phyloP scores from a whole-genome alignment of 2,113 vertebrate species.

The Callorhinus ursinus region DNA sequence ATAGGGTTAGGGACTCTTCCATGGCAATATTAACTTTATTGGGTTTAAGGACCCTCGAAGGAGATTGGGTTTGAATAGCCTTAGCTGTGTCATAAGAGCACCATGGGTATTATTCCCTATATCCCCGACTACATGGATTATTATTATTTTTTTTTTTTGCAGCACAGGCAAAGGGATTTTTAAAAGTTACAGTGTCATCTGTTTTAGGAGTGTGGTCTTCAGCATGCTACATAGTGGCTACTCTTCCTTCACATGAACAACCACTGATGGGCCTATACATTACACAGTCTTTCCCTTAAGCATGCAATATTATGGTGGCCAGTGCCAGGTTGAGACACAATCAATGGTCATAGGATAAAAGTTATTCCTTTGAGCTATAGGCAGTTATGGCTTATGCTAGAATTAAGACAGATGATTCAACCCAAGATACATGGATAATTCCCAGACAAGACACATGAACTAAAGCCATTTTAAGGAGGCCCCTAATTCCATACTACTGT shows the following conservation, averaged over 20 bases:
- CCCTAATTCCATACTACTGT: background rate
- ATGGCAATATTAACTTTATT: background rate
- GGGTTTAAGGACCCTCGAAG: background rate
- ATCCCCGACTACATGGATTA: background rate
- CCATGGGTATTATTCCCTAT: background rate
- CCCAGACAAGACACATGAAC: background rate
- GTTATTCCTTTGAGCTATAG: background rate
- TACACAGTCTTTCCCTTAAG: background rate
- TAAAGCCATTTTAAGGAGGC: background rate
- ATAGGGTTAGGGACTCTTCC: background rate
- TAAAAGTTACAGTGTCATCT: background rate
- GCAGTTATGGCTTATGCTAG: background rate
- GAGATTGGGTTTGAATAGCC: background rate
- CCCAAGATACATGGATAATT: background rate
- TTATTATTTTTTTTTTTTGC: background rate
- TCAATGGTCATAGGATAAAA: background rate
- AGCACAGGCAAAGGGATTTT: background rate
- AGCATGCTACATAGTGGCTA: background rate
- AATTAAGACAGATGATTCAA: background rate
- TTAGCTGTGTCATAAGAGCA: background rate
- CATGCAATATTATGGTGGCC: background rate
- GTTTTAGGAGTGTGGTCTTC: background rate
- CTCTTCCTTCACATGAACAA: background rate
- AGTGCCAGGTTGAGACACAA: background rate
- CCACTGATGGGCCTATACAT: too few species aligned